Percentiles rank a stretch among this genome's conserved stretches.
Conservation (phyloP, 2,888 invertebrate species). For the Eristalinus sepulchralis region DNA sequence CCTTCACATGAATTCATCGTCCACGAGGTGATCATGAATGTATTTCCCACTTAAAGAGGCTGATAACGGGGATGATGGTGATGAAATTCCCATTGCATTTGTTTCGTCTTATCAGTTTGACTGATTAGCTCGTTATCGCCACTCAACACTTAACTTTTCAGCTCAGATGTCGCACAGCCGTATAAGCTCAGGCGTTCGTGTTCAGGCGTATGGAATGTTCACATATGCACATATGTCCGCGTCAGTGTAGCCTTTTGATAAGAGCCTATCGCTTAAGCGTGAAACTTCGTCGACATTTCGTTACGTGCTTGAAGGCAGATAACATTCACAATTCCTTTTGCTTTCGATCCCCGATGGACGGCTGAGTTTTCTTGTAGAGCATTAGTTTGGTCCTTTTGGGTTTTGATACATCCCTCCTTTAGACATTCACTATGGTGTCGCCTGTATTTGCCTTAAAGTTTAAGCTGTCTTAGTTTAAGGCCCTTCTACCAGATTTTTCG, state of each 20-base stretch:
- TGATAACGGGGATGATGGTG: neutral
- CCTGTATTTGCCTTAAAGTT: too few relatives aligned
- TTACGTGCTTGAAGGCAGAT: conserved; percentile 20
- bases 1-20: neutral
- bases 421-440: too few relatives aligned
- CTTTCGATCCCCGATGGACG: neutral
- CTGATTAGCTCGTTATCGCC: conserved; percentile 10
- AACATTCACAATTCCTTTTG: neutral
- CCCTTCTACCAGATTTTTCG: too few relatives aligned
- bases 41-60: neutral
- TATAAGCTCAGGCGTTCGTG: neutral
- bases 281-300: conserved; percentile 42
- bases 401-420: too few relatives aligned
- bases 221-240: neutral
- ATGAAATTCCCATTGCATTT: conserved; percentile 35
- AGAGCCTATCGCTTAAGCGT: conserved; percentile 39
- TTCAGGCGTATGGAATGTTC: neutral
- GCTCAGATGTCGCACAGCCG: conserved; percentile 12
- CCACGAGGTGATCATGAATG: neutral
- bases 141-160: conserved; percentile 8
- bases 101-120: conserved; percentile 17
- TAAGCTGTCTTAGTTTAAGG: too few relatives aligned
- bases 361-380: too few relatives aligned
- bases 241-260: conserved; percentile 26
- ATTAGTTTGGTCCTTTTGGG: too few relatives aligned